Conservation (phyloP, 2,888 invertebrate genomes). For the Andrena bicolor region DNA sequence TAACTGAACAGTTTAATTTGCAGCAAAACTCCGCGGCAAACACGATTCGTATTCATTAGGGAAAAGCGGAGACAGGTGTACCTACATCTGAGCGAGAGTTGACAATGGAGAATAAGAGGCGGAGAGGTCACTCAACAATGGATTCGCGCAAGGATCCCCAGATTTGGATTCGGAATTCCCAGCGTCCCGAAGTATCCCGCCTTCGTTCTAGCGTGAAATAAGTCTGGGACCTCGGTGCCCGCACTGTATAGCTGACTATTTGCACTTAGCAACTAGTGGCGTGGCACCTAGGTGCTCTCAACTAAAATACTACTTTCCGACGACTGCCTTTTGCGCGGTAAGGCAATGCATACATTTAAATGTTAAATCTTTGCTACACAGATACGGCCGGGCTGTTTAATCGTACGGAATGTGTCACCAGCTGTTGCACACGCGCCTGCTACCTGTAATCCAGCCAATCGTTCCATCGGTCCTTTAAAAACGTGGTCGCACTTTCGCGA, state of each 20-base stretch:
- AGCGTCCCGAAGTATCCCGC: conserved; percentile 73
- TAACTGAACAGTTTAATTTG: conserved; percentile 51
- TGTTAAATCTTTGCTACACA: conserved; percentile 51
- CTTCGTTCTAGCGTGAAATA: conserved; percentile 81
- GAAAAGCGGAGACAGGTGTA: conserved; percentile 22
- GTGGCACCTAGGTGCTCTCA: conserved; percentile 77
- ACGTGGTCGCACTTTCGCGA: neutral
- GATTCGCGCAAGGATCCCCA: conserved; percentile 62
- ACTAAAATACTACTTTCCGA: conserved; percentile 71
- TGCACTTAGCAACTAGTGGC: conserved; percentile 81
- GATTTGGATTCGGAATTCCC: conserved; percentile 74
- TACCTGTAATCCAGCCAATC: neutral
- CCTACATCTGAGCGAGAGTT: conserved; percentile 33
- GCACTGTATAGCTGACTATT: conserved; percentile 75
- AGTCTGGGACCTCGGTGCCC: conserved; percentile 76
- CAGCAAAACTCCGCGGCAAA: conserved; percentile 38
- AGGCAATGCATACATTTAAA: conserved; percentile 61
- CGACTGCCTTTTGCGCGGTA: conserved; percentile 66
- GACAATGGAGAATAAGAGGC: conserved; percentile 50
- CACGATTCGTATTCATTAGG: conserved; percentile 62
- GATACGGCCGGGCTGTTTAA: conserved; percentile 34
- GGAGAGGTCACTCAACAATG: conserved; percentile 66
- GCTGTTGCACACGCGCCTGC: conserved; percentile 1
- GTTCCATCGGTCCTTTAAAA: neutral
- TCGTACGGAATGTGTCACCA: conserved; percentile 25